phyloP scores from a whole-genome alignment of 2,797 vertebrate species.

The Gallinago nigripennis region DNA sequence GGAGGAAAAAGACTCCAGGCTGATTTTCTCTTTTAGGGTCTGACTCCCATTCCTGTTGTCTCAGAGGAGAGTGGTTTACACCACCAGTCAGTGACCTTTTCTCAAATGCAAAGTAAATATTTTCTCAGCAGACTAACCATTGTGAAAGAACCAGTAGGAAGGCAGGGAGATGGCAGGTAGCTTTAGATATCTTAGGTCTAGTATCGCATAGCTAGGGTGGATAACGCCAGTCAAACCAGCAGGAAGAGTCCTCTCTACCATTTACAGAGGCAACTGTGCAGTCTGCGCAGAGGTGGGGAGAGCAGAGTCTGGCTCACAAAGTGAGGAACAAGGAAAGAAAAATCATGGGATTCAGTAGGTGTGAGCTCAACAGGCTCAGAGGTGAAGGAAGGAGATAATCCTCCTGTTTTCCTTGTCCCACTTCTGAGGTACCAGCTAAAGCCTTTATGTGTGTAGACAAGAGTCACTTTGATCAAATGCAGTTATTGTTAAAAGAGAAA shows the following conservation, averaged over 20 bases:
- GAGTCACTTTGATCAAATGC: not conserved
- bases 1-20: conserved; percentile 5
- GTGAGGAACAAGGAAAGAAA: not conserved
- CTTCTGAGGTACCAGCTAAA: not conserved
- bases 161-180: not conserved
- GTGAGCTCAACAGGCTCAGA: not conserved
- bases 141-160: conserved; percentile 7
- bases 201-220: not conserved
- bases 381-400: not conserved
- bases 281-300: not conserved
- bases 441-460: not conserved
- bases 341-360: not conserved
- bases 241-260: not conserved
- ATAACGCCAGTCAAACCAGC: not conserved
- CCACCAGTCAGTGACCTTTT: conserved; percentile 23
- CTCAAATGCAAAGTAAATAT: conserved; percentile 45
- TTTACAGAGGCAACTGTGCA: not conserved
- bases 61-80: not conserved
- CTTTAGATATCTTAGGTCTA: not conserved
- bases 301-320: not conserved
- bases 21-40: conserved; percentile 7
- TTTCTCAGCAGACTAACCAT: not conserved
- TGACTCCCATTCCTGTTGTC: not conserved
- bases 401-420: not conserved
- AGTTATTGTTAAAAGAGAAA: not conserved